Conservation (phyloP, 2,113 vertebrate genomes). For the Syngnathus scovelli region DNA sequence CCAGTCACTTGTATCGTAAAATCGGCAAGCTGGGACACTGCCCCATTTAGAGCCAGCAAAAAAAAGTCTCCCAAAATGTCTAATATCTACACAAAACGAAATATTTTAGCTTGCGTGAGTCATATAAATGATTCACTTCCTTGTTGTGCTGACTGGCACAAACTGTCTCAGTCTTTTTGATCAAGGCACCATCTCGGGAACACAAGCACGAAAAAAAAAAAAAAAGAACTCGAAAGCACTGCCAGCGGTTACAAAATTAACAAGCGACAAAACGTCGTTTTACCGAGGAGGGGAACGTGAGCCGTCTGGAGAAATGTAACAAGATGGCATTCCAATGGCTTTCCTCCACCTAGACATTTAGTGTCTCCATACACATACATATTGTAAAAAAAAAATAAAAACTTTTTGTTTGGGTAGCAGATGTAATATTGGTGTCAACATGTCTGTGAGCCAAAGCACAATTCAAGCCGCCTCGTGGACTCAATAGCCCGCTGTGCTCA, state of each 20-base stretch:
- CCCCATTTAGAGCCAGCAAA: neutral
- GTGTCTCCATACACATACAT: neutral
- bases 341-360: neutral
- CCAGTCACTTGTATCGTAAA: neutral
- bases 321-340: neutral
- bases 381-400: neutral
- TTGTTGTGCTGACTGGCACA: neutral
- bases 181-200: neutral
- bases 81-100: no score
- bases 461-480: neutral
- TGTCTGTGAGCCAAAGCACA: neutral
- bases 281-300: neutral
- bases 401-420: neutral
- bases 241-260: conserved; percentile 4
- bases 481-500: neutral
- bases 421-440: neutral
- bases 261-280: neutral
- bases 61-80: neutral
- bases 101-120: no score
- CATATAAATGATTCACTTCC: neutral
- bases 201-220: neutral
- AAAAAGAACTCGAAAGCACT: neutral
- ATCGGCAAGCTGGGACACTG: neutral
- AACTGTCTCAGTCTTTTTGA: neutral
- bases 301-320: neutral